Evolutionary conservation across 2,888 invertebrate genomes (phyloP).

Genomic region (Drosophila crucigera): DNA sequence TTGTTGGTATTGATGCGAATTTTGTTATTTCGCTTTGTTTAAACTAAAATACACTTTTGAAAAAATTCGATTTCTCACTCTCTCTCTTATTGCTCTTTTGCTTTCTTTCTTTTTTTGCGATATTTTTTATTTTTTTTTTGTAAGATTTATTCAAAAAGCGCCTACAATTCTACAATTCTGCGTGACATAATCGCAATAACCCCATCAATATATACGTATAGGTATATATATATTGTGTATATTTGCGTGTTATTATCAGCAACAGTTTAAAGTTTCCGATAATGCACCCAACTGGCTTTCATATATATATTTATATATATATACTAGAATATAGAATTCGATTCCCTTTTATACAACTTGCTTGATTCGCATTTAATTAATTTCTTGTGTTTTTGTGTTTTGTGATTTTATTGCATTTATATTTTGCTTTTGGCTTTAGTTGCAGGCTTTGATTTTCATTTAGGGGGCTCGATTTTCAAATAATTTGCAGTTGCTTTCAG

Average conservation of each 20-base stretch:
- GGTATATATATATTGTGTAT: not conserved
- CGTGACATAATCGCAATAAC: constrained; percentile 66
- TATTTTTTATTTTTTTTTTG: constrained; percentile 11
- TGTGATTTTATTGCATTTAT: constrained; percentile 23
- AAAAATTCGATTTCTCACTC: constrained; percentile 29
- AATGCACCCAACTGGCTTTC: constrained; percentile 21
- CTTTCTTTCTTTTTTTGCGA: constrained; percentile 21
- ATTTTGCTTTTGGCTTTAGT: constrained; percentile 11
- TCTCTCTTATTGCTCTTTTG: constrained; percentile 13
- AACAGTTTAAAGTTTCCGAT: constrained; percentile 50
- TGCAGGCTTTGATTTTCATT: constrained; percentile 25
- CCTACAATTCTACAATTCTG: constrained; percentile 44
- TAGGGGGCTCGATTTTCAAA: constrained; percentile 30
- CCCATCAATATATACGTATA: constrained; percentile 21
- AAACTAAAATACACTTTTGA: constrained; percentile 33
- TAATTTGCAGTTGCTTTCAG: constrained; percentile 42
- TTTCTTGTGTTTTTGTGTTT: constrained; percentile 14
- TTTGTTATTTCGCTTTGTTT: constrained; percentile 34
- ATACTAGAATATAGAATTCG: constrained; percentile 18
- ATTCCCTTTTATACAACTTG: constrained; percentile 19
- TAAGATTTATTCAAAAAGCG: constrained; percentile 29
- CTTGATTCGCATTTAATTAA: constrained; percentile 14
- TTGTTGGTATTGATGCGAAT: constrained; percentile 21
- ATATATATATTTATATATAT: not conserved
- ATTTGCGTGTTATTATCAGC: constrained; percentile 30